Evolutionary conservation across 2,797 vertebrate species (phyloP).

Genomic region (Xiphorhynchus erythropygius): DNA sequence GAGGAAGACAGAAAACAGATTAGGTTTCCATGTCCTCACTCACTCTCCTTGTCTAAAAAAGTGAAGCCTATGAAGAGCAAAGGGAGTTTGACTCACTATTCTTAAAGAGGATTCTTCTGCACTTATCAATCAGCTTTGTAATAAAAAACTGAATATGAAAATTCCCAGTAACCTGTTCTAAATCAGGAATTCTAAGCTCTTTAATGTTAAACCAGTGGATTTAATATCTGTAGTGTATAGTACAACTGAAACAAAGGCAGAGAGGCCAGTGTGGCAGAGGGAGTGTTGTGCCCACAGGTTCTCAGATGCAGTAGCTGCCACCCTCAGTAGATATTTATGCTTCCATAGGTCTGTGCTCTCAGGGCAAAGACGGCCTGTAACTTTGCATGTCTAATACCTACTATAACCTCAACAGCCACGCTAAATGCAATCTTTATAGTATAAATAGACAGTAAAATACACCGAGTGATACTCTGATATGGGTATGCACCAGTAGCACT

Average conservation of each 20-base stretch:
- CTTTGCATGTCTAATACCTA: not conserved
- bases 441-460: conserved; percentile 22
- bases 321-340: not conserved
- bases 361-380: not conserved
- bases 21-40: not conserved
- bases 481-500: not conserved
- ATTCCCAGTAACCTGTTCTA: not conserved
- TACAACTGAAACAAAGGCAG: not conserved
- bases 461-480: not conserved
- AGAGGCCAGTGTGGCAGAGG: not conserved
- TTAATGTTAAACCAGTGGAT: not conserved
- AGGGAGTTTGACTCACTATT: not conserved
- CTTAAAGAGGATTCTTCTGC: not conserved
- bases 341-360: not conserved
- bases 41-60: not conserved
- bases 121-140: not conserved
- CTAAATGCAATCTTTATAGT: not conserved
- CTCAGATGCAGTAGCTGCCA: not conserved
- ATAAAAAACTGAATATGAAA: not conserved
- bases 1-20: not conserved
- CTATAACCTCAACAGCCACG: not conserved
- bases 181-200: not conserved
- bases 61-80: not conserved
- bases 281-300: not conserved
- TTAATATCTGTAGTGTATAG: not conserved